Evolutionary conservation across 2,113 vertebrate species (phyloP), one percentile per base, ranked within the genome.

Genomic region (Pangasianodon gigas): DNA sequence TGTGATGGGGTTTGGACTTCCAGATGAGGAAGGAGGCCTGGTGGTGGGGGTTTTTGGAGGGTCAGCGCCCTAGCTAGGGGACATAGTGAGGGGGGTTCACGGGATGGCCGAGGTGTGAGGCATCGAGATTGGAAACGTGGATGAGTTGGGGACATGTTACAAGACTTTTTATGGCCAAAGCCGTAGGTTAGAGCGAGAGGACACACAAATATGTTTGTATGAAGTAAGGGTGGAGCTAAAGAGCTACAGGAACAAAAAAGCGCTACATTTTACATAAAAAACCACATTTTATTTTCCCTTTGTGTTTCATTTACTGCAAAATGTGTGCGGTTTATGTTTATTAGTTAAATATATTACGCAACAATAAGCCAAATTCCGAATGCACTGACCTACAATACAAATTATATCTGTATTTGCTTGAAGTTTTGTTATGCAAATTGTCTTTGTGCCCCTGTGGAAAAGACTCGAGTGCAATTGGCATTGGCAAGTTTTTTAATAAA

Each of bases 401-500:
- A 62, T 44, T 13, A 82, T 83, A 83, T 89, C 84, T 69, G 84
- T 87, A 69, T 86, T 81, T 90, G 89, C 77, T 85, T 82, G 51
- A 82, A 85, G 65, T 69, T 58, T 86, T 86, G 60, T 90, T 46
- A 90, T 90, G 89, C 84, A 58, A 86, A 90, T 81, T 79, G 8
- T 86, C 85, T 89, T 89, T 85, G 52, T 86, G 52, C 26, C 84
- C 74, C 75, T 71, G 84, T 87, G 74, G 46, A 89, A 85, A 89
- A 86, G 84, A 81, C 77, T 90, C 51, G 77, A 87, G 89, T 90
- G 89, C 85, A 82, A 86, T 71, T 90, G 84, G 89, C 84, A 87
- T 86, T 87, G 84, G 89, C 84, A 90, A 90, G 89, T 86, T 90
- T 90, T 87, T 90, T 90, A 90, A 90, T 90, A 90, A 90, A 90